A percentile compares a stretch with the other conserved stretches of the same genome.
Evolutionary conservation across 2,113 vertebrate genomes (phyloP).

Genomic region (Anthoscopus minutus): DNA sequence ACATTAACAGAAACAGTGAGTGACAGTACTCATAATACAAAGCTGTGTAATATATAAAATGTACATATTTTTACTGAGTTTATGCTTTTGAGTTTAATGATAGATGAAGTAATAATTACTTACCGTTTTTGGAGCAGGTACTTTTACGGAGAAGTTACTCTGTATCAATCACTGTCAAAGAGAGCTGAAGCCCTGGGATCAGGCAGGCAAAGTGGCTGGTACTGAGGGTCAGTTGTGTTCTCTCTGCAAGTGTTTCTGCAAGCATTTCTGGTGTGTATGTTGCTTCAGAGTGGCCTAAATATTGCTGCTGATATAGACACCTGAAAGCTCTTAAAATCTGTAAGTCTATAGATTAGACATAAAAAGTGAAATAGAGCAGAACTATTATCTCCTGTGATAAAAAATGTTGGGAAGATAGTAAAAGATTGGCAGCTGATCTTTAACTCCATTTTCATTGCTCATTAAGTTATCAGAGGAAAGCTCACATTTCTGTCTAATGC

Average conservation of each 20-base stretch:
- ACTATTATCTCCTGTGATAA: neutral
- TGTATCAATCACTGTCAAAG: neutral
- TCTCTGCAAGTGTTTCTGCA: neutral
- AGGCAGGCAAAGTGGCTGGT: neutral
- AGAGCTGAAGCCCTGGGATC: neutral
- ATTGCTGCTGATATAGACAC: neutral
- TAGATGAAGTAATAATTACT: neutral
- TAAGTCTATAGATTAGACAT: neutral
- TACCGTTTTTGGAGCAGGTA: rapidly evolving
- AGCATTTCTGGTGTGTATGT: rapidly evolving
- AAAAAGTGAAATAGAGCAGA: neutral
- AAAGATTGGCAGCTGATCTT: neutral
- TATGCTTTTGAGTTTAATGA: neutral
- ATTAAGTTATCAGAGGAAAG: neutral
- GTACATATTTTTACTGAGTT: neutral
- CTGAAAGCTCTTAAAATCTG: neutral
- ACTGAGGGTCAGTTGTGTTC: neutral
- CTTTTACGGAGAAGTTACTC: neutral
- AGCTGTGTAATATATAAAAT: neutral
- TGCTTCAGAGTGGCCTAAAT: neutral
- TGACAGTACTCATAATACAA: neutral
- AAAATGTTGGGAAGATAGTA: neutral
- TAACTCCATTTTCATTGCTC: neutral
- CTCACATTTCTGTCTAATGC: neutral
- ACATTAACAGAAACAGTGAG: neutral